Conservation (phyloP, 2,113 vertebrate species). For the Heterochromis multidens region DNA sequence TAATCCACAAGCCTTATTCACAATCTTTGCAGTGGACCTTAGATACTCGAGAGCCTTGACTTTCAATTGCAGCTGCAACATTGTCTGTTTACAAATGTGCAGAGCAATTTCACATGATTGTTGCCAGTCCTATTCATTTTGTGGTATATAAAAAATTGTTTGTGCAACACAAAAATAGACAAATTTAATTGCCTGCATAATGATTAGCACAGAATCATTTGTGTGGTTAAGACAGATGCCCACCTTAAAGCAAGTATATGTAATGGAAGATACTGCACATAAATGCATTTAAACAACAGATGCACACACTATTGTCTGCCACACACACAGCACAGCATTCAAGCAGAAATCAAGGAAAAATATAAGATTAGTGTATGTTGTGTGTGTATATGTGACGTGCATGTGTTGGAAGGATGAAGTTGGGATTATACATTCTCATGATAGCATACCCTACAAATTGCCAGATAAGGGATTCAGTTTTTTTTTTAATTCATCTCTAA, state of each 20-base stretch:
- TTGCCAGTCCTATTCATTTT: not conserved
- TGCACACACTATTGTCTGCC: not conserved
- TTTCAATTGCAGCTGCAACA: constrained; percentile 10
- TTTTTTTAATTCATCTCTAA: constrained; percentile 29
- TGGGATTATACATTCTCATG: constrained; percentile 57
- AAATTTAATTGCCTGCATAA: not conserved
- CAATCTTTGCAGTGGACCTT: constrained; percentile 33
- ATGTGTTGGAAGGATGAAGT: constrained; percentile 45
- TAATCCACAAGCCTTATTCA: constrained; percentile 64
- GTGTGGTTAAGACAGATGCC: not conserved
- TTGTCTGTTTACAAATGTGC: not conserved
- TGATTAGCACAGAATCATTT: not conserved
- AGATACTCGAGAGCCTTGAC: constrained; percentile 6
- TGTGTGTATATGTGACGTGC: constrained; percentile 15
- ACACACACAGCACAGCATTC: not conserved
- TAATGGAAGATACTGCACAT: not conserved
- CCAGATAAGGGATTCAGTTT: constrained; percentile 49
- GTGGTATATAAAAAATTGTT: not conserved
- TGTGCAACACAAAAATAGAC: not conserved
- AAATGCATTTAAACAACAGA: constrained; percentile 7
- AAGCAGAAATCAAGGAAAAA: not conserved
- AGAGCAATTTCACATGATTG: not conserved
- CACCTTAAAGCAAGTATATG: not conserved
- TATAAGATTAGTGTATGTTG: constrained; percentile 14
- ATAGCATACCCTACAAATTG: constrained; percentile 55